Evolutionary conservation across 2,888 invertebrate genomes (phyloP), one percentile per base, ranked within the genome.

Genomic region (Cheilosia vernalis): DNA sequence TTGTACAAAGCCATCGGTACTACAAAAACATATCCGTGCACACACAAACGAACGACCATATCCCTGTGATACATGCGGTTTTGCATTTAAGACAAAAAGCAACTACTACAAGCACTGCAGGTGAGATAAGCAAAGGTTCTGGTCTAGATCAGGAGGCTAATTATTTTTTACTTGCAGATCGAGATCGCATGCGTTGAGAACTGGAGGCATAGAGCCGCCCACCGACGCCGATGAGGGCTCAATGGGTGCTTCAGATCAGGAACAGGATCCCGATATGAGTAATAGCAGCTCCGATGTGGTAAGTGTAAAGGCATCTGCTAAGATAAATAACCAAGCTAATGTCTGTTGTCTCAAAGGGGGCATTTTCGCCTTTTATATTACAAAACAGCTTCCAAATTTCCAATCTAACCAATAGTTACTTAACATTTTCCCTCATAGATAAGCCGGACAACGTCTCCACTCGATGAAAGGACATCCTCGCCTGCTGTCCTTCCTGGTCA

Each of bases 11-110:
- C 98, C 98, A 79, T 98, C 97, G 91, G 98, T 98, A 87, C 94
- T 98, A 87, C 96, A 97, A 92, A 98, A 98, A 93, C 98, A 98
- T 93, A 96, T 98, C 92, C 94, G 98, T 90, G 97, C 97, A 83
- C 98, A 98, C 92, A 98, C 98, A 56, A 97, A 97, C 91, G 98
- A 98, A 92, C 94, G 98, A 89, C 98, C 98, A 77, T 98, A 95
- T 93, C 98, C 98, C 33, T 98, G 98, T 93, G 93, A 94, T 89
- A 95, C 96, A 88, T 98, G 98, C 92, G 97, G 97, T 88, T 97
- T 98, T 92, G 96, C 97, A 89, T 98, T 98, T 93, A 98, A 98
- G 93, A 98, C 98, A 24, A 97, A 97, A 92, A 97, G 97, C 89
- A 98, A 98, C 92, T 94, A 98, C 88, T 98, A 97, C 91, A 98